Conservation (phyloP, 2,113 vertebrate species). For the Trochalopteron elliotii region DNA sequence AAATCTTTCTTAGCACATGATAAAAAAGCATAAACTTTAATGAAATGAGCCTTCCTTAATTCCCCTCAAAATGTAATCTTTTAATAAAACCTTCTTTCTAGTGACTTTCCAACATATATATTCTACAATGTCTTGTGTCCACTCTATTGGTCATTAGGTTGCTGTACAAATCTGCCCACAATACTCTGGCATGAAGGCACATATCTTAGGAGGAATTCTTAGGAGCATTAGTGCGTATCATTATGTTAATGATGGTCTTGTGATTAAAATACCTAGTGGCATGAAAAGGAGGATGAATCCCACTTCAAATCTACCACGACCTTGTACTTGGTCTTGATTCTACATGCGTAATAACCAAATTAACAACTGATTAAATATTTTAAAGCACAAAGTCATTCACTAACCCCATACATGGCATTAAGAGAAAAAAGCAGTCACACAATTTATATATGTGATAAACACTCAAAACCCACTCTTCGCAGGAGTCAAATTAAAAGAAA, state of each 20-base stretch:
- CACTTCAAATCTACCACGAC: background rate
- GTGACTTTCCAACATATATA: background rate
- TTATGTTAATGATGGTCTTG: background rate
- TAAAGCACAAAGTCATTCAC: background rate
- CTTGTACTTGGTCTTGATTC: background rate
- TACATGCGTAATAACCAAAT: background rate
- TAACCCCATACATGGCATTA: background rate
- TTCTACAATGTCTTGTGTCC: background rate
- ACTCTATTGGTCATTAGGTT: background rate
- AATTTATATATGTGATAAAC: background rate
- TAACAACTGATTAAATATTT: background rate
- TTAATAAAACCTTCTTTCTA: background rate
- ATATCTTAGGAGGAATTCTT: background rate
- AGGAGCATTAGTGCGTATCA: background rate
- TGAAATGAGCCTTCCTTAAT: background rate
- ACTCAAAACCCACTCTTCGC: background rate
- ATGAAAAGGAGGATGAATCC: background rate
- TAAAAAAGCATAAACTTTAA: background rate
- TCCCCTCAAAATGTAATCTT: background rate
- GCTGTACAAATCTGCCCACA: background rate
- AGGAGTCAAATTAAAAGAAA: background rate
- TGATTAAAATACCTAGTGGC: background rate
- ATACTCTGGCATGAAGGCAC: background rate
- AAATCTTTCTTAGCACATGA: background rate
- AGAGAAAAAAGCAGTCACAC: background rate